These are phyloP conservation scores for Paratilapia polleni DNA, from an alignment of 2,113 vertebrate genomes.

Conservation along the genomic window DNA sequence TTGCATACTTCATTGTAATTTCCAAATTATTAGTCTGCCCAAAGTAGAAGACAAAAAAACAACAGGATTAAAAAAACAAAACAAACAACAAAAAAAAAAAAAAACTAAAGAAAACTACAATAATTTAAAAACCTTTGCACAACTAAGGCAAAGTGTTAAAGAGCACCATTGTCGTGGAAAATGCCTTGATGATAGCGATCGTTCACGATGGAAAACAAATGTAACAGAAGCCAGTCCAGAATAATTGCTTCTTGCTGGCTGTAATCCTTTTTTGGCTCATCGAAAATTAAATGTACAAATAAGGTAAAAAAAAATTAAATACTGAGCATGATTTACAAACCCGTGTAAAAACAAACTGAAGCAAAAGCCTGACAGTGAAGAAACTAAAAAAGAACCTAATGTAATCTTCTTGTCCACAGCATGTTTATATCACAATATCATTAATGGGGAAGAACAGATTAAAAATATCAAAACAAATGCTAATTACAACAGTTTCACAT, in stretches of 20 bases:
- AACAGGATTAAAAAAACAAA: too few species aligned
- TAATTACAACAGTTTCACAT: conserved; percentile 21
- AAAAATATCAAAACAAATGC: conserved; percentile 1
- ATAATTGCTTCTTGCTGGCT: background rate
- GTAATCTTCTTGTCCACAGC: background rate
- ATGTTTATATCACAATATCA: background rate
- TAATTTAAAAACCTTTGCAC: background rate
- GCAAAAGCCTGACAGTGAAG: background rate
- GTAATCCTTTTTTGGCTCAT: background rate
- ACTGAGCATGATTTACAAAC: conserved; percentile 16
- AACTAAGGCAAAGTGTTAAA: background rate
- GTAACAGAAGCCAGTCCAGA: background rate
- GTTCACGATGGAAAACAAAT: background rate
- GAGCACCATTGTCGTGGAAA: background rate
- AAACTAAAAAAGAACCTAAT: background rate
- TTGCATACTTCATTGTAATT: background rate
- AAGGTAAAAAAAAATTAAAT: background rate
- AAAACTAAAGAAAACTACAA: too few species aligned
- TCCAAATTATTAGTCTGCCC: background rate
- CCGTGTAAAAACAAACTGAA: background rate
- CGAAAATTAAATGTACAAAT: background rate
- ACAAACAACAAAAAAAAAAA: too few species aligned
- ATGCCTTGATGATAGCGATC: background rate
- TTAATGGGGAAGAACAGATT: background rate
- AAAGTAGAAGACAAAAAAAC: background rate